Percentiles rank a stretch among this genome's conserved stretches.
Conservation (phyloP, 2,113 vertebrate species). For the Ammodytes marinus region DNA sequence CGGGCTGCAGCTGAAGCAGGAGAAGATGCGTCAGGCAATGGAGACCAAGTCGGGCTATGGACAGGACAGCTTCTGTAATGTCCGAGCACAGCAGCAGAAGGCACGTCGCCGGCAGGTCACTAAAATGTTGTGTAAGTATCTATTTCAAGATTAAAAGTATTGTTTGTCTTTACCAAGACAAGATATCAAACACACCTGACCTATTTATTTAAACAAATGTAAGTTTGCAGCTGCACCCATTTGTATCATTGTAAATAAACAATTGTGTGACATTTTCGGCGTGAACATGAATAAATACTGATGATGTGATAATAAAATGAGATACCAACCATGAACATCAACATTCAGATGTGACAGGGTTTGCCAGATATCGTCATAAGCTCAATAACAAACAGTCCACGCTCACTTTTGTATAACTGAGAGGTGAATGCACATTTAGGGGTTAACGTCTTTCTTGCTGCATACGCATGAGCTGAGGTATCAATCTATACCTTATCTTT, state of each 20-base stretch:
- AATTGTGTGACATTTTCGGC: not conserved
- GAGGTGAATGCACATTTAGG: not conserved
- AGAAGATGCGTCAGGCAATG: conserved; percentile 85
- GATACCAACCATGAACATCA: not conserved
- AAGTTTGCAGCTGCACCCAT: not conserved
- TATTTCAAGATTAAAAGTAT: not conserved
- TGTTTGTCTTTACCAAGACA: not conserved
- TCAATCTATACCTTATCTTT: not conserved
- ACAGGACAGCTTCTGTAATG: conserved; percentile 66
- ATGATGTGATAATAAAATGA: not conserved
- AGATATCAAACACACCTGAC: not conserved
- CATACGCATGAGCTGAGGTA: not conserved
- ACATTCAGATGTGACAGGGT: not conserved
- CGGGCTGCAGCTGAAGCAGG: conserved; percentile 87
- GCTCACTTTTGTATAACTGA: not conserved
- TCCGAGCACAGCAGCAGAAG: conserved; percentile 80
- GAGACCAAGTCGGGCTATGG: conserved; percentile 71
- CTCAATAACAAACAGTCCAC: not conserved
- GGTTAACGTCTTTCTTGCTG: not conserved
- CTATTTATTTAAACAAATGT: too few relatives aligned
- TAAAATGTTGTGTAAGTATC: conserved; percentile 96
- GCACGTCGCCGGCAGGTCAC: conserved; percentile 90
- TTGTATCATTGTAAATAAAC: not conserved
- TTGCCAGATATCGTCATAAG: not conserved
- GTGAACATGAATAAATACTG: not conserved